Evolutionary conservation across 2,113 vertebrate genomes (phyloP).

Genomic region (Poicephalus gulielmi): DNA sequence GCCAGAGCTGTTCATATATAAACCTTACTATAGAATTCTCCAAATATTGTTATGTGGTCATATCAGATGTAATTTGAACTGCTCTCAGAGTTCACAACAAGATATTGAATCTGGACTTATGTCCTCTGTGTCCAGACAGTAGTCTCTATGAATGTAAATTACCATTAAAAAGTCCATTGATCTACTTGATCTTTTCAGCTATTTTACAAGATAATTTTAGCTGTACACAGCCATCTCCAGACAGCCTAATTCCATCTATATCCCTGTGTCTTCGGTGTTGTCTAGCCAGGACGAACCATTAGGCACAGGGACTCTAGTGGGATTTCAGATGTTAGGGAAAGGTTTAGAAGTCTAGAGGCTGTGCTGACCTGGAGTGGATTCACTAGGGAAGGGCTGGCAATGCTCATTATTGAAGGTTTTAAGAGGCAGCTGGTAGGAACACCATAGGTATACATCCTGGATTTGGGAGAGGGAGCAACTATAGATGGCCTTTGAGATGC

Average conservation of each 20-base stretch:
- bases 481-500: not conserved
- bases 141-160: conserved; percentile 38
- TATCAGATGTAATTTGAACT: conserved; percentile 18
- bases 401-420: not conserved
- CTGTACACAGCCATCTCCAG: not conserved
- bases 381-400: not conserved
- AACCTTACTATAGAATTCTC: conserved; percentile 6
- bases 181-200: not conserved
- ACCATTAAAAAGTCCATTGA: conserved; percentile 12
- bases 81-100: conserved; percentile 24
- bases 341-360: not conserved
- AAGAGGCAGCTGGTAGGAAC: not conserved
- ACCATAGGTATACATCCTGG: not conserved
- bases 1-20: not conserved
- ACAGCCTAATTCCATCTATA: conserved; percentile 4
- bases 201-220: conserved; percentile 6
- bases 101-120: conserved; percentile 11
- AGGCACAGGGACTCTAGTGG: not conserved
- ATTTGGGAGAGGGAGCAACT: not conserved
- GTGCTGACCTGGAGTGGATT: not conserved
- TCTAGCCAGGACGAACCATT: not conserved
- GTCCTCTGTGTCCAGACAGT: conserved; percentile 25
- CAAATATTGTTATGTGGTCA: conserved; percentile 14
- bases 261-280: not conserved
- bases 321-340: not conserved